A percentile compares a stretch with the other conserved stretches of the same genome.
These are phyloP conservation scores for Drepana arcuata DNA, from an alignment of 1,140 invertebrate genomes.

Conservation along the genomic window DNA sequence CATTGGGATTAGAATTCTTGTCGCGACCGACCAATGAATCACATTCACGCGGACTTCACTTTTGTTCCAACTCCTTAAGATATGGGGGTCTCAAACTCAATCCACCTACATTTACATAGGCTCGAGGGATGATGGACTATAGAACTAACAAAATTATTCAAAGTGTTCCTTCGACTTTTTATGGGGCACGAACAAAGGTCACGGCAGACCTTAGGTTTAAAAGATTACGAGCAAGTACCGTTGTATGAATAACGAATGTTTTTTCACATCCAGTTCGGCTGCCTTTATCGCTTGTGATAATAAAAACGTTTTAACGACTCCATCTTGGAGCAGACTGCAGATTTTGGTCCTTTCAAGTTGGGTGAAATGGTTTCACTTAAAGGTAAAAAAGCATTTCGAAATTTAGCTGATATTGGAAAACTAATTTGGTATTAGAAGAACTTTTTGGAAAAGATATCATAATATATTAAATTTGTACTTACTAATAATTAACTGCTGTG, in stretches of 20 bases:
- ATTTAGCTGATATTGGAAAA: no score
- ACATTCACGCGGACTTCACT: no score
- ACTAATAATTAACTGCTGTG: no score
- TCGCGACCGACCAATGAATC: no score
- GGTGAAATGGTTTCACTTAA: no score
- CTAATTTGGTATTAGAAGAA: no score
- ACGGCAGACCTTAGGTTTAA: not conserved
- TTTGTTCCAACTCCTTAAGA: slow-evolving; percentile 10
- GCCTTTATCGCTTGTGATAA: slow-evolving; percentile 1
- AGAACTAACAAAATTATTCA: not conserved
- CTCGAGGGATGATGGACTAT: not conserved
- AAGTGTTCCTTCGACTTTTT: not conserved
- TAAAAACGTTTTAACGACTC: slow-evolving; percentile 3
- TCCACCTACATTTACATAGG: not conserved
- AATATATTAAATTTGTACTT: no score
- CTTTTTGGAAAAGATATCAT: no score
- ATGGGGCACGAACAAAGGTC: not conserved
- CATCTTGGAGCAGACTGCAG: not conserved
- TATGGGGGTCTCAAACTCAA: slow-evolving; percentile 6
- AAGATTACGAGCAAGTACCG: not conserved
- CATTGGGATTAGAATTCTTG: no score
- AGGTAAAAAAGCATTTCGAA: no score
- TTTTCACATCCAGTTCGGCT: no score
- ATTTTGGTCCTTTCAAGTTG: no score
- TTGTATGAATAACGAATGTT: not conserved